These are phyloP conservation scores for Cremastinae sp. DNA, from an alignment of 2,888 invertebrate species.

Conservation along the genomic window DNA sequence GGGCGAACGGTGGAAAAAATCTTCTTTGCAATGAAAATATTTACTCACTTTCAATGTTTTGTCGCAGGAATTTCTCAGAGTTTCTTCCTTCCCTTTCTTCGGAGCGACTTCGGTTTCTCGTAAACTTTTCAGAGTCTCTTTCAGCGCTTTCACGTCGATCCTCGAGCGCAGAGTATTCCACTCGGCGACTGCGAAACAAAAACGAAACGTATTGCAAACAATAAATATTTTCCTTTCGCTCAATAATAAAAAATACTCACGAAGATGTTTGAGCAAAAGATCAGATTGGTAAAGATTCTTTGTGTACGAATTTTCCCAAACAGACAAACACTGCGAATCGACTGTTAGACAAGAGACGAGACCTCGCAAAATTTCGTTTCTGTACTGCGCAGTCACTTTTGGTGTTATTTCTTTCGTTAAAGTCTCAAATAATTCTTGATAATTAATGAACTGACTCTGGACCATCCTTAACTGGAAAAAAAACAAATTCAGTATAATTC, in stretches of 20 bases:
- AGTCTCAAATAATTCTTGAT: conserved; percentile 83
- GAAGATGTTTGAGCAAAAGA: conserved; percentile 82
- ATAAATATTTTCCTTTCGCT: too few relatives aligned
- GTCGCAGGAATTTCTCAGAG: conserved; percentile 70
- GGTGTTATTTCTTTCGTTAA: conserved; percentile 84
- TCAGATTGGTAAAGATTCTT: conserved; percentile 86
- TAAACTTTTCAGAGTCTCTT: conserved; percentile 81
- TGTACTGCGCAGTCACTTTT: conserved; percentile 81
- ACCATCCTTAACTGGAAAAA: conserved; percentile 72
- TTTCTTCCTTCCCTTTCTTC: conserved; percentile 79
- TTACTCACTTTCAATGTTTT: conserved; percentile 68
- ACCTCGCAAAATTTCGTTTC: conserved; percentile 83
- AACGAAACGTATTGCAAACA: too few relatives aligned
- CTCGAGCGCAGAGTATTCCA: conserved; percentile 77
- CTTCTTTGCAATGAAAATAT: too few relatives aligned
- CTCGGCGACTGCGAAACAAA: conserved; percentile 76
- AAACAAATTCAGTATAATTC: too few relatives aligned
- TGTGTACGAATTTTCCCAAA: conserved; percentile 86
- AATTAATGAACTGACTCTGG: conserved; percentile 77
- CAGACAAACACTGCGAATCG: conserved; percentile 85
- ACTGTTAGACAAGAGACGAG: conserved; percentile 83
- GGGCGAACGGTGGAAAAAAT: not conserved
- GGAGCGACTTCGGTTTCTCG: conserved; percentile 79
- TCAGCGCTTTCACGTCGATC: conserved; percentile 79
- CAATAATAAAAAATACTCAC: conserved; percentile 66